These are phyloP conservation scores for Enhydra lutris DNA, from an alignment of 2,113 vertebrate genomes.

Conservation along the genomic window DNA sequence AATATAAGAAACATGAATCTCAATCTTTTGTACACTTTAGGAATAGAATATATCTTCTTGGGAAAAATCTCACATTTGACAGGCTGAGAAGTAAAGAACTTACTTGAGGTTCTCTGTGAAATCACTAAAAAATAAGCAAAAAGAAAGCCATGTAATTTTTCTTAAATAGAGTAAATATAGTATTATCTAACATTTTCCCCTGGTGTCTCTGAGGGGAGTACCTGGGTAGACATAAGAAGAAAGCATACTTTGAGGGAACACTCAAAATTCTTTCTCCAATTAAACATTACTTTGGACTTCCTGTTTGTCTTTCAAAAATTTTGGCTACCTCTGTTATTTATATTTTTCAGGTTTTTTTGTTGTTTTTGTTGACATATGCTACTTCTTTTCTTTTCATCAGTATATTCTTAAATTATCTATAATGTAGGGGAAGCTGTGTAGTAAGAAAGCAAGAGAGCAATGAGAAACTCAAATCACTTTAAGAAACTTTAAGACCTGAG, in stretches of 20 bases:
- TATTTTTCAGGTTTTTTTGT: background rate
- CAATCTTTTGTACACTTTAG: background rate
- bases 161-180: background rate
- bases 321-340: background rate
- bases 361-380: background rate
- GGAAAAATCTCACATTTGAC: background rate
- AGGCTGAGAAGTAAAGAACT: background rate
- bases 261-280: background rate
- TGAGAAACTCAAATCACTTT: background rate
- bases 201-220: background rate
- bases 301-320: background rate
- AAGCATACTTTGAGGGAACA: background rate
- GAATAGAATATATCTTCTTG: background rate
- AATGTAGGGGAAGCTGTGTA: background rate
- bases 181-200: background rate
- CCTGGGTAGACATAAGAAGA: background rate
- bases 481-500: background rate
- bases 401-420: background rate
- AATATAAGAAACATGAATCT: background rate
- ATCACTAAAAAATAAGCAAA: slow-evolving; percentile 43
- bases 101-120: slow-evolving; percentile 55
- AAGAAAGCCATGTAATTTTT: slow-evolving; percentile 38
- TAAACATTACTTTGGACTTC: background rate
- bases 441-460: background rate
- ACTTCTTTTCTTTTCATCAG: background rate